Base-by-base conservation (phyloP, 2,113 vertebrate genomes). In the Scophthalmus maximus region DNA sequence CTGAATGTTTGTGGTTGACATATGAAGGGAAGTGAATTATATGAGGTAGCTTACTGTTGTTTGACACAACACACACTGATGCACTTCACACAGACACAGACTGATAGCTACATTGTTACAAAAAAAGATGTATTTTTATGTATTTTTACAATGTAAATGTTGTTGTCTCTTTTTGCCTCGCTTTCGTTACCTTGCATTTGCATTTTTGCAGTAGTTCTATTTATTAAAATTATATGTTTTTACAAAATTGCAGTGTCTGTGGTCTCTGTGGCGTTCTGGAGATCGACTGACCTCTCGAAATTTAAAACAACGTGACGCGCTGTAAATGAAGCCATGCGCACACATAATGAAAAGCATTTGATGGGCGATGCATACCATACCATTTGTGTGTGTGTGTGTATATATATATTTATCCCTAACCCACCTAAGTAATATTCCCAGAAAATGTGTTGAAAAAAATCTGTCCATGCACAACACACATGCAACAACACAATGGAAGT, bases 191-290 rank as follows among this genome's bases (percentile, higher is more conserved):
- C 15, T 42, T 52, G 30, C 3, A 76, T 56, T 60, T 79, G 59
- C 84, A 78, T 88, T 79, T 79, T 83, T 82, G n/a, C 42, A 55
- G 22, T 62, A 84, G 75, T 77, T 78, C 34, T 91, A 89, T 88
- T 89, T 86, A 91, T 88, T 90, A 88, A 89, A 87, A 46, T 20
- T 27, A 0, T 40, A 55, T 68, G 57, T 86, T 87, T 87, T 84
- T 76, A 81, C 27, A 84, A 68, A 76, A 1, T 12, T 58, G 40
- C 27, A 1, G 22, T 50, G 25, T 68, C 8, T 36, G 14, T 72
- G 9, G 5, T 65, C 11, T 4, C 20, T 52, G 29, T 1, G 2
- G 8, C n/a, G 17, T 44, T 60, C 11, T 53, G 18, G n/a, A 38
- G 15, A 44, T 30, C 2, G 64, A 23, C 2, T 73, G 67, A 63